Evolutionary conservation across 2,113 vertebrate genomes (phyloP).

Genomic region (Arizona elegans): DNA sequence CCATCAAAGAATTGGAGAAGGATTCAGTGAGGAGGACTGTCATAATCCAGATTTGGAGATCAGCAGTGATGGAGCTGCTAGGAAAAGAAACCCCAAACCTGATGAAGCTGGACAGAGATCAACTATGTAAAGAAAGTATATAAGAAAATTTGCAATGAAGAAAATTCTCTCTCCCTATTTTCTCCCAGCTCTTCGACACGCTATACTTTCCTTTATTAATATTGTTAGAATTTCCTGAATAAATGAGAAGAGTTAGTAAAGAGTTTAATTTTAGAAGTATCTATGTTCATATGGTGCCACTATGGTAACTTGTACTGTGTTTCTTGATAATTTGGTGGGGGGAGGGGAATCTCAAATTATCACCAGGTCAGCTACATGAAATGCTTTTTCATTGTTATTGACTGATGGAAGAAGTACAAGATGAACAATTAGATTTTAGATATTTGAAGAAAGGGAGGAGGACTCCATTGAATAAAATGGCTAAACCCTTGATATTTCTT

Average conservation of each 20-base stretch:
- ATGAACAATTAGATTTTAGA: neutral
- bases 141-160: neutral
- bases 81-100: slow-evolving; percentile 73
- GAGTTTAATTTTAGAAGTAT: slow-evolving; percentile 12
- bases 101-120: slow-evolving; percentile 75
- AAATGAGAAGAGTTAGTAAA: neutral
- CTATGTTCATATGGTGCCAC: neutral
- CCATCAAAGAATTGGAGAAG: slow-evolving; percentile 49
- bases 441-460: too few relatives aligned
- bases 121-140: slow-evolving; percentile 67
- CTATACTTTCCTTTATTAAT: slow-evolving; percentile 38
- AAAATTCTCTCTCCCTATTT: neutral
- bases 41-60: slow-evolving; percentile 66
- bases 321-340: neutral
- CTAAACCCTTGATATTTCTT: neutral
- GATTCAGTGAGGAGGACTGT: slow-evolving; percentile 52
- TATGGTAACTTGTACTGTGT: neutral
- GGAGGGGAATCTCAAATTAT: neutral
- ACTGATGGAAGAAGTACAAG: neutral
- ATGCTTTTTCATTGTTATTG: neutral
- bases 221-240: slow-evolving; percentile 5
- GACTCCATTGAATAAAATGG: neutral
- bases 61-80: slow-evolving; percentile 66
- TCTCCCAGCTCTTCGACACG: neutral
- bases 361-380: neutral